Percentiles rank a stretch among this genome's conserved stretches.
Evolutionary conservation across 2,113 vertebrate species (phyloP).

Genomic region (Lophochroa leadbeateri): DNA sequence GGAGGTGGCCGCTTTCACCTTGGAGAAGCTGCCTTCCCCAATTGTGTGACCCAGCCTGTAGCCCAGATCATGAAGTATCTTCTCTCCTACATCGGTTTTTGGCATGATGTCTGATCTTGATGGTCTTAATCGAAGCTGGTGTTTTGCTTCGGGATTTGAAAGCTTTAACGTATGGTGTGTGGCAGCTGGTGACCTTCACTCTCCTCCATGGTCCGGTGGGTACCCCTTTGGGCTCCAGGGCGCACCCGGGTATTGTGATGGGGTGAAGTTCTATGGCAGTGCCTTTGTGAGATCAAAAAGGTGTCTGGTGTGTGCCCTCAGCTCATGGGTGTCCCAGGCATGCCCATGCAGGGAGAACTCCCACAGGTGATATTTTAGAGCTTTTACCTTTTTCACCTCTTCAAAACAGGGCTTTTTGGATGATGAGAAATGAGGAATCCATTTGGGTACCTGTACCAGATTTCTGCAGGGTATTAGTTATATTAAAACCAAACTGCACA

Average conservation of each 20-base stretch:
- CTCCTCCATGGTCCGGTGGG: background rate
- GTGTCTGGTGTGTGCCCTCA: too few species aligned
- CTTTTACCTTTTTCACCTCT: background rate
- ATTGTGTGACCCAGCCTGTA: constrained; percentile 73
- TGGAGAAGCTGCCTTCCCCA: constrained; percentile 80
- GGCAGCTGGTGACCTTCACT: constrained; percentile 36
- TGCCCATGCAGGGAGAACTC: background rate
- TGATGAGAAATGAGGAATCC: background rate
- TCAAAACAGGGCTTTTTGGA: accelerated
- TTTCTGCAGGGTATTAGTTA: background rate
- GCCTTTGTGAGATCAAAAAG: background rate
- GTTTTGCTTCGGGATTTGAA: constrained; percentile 23
- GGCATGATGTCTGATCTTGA: background rate
- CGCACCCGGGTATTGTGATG: background rate
- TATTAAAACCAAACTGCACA: background rate
- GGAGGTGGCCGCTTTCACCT: constrained; percentile 79
- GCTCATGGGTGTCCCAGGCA: background rate
- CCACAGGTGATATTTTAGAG: too few species aligned
- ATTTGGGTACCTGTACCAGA: background rate
- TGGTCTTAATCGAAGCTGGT: constrained; percentile 10
- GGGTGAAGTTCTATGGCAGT: background rate
- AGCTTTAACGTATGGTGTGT: constrained; percentile 38
- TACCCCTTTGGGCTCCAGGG: background rate
- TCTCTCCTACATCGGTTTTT: constrained; percentile 59
- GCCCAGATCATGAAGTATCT: constrained; percentile 71